Base-by-base conservation (phyloP, 2,888 invertebrate genomes). In the Diplazon laetatorius region DNA sequence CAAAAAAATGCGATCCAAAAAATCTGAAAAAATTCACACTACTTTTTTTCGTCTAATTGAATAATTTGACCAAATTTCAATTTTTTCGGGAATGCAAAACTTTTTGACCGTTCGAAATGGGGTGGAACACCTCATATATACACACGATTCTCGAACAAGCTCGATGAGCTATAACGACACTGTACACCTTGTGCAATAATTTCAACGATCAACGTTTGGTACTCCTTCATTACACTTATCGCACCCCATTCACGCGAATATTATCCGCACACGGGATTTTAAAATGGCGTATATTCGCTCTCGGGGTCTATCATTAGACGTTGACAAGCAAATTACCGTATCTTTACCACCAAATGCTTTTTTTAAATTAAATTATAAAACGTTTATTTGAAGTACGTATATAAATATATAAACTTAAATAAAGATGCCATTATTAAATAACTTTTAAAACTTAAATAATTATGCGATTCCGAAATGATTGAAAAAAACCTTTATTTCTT, bases 281-380 rank as follows among this genome's bases (percentile, higher is more conserved):
- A 37, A 37, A 48, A 12, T 50, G 16, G 10, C n/a, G n/a, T 4
- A 22, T 20, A 18, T n/a, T 35, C 16, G 14, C 30, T 4, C 14
- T 5, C 18, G 14, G 9, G 35, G 18, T 18, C 46, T 52, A 52
- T 39, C 66, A 18, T 44, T 30, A 18, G 2, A 46, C 30, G 16
- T 22, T 68, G 57, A 57, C 68, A 22, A 69, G 68, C 30, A 68
- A 57, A 68, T 68, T 68, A 46, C 20, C 9, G 35, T 57, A 57
- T n/a, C 50, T 25, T 22, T 22, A 50, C 52, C 22, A 37, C 9
- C 12, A 42, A 66, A 52, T 25, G n/a, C n/a, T n/a, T n/a, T 2
- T 50, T 50, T 25, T 4, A 14, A 25, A n/a, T n/a, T n/a, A 22
- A 57, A 37, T 20, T 12, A 12, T 63, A 30, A 35, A 63, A 30